Percentiles rank a stretch among this genome's conserved stretches.
These are phyloP conservation scores for Nannoperca obscura DNA, from an alignment of 2,797 vertebrate genomes.

Conservation along the genomic window DNA sequence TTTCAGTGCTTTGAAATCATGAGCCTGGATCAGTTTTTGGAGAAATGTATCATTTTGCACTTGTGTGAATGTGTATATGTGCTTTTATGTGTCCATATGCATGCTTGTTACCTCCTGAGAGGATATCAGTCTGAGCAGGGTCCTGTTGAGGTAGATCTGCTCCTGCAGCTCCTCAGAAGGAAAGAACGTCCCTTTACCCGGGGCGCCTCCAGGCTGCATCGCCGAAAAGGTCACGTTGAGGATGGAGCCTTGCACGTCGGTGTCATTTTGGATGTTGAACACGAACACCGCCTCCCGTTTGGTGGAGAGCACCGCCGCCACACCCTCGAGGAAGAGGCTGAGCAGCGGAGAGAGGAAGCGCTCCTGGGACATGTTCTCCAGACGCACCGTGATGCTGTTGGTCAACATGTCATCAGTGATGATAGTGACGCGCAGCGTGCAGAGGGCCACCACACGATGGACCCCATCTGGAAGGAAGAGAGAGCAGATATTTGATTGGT, in stretches of 20 bases:
- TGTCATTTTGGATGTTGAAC: constrained; percentile 98
- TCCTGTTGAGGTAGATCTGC: constrained; percentile 97
- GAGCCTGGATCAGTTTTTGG: background rate
- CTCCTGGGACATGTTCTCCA: constrained; percentile 99
- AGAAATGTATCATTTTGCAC: background rate
- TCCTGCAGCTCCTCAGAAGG: constrained; percentile 97
- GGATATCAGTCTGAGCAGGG: constrained; percentile 91
- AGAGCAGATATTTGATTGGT: background rate
- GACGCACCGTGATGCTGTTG: constrained; percentile 97
- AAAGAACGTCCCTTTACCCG: constrained; percentile 88
- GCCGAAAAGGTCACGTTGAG: constrained; percentile 97
- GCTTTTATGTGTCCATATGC: background rate
- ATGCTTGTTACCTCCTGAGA: constrained; percentile 85
- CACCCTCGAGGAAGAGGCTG: constrained; percentile 92
- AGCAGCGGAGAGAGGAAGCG: constrained; percentile 95
- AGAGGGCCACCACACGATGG: constrained; percentile 88
- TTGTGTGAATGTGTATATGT: background rate
- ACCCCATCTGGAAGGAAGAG: constrained; percentile 86
- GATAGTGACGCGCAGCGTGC: constrained; percentile 94
- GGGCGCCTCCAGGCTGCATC: constrained; percentile 88
- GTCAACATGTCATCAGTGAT: constrained; percentile 98
- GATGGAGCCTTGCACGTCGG: constrained; percentile 93
- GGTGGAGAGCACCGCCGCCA: constrained; percentile 94
- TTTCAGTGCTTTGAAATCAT: background rate
- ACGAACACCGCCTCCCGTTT: constrained; percentile 92